A percentile compares a stretch with the other conserved stretches of the same genome.
Evolutionary conservation across 2,113 vertebrate genomes (phyloP).

Genomic region (Arvicanthis niloticus): DNA sequence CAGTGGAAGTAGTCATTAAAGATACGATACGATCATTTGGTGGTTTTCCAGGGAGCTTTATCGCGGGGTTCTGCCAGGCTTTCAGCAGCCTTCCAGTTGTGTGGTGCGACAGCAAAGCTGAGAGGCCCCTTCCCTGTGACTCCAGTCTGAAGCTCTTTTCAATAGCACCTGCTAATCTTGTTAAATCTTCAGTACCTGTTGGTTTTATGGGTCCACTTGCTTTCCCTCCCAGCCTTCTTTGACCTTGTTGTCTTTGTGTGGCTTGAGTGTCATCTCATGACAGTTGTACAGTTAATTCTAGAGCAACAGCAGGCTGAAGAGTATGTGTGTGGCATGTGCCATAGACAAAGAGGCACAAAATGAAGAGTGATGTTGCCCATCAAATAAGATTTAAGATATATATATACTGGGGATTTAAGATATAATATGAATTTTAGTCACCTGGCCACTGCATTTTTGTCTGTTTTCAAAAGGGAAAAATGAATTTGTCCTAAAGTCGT

Average conservation of each 20-base stretch:
- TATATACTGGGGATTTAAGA: not conserved
- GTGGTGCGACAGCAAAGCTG: constrained; percentile 19
- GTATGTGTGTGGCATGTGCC: not conserved
- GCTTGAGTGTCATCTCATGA: constrained; percentile 56
- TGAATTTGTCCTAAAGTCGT: constrained; percentile 1
- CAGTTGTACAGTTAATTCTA: constrained; percentile 63
- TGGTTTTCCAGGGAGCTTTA: constrained; percentile 52
- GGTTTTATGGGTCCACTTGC: constrained; percentile 70
- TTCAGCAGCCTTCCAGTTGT: not conserved
- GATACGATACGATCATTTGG: not conserved
- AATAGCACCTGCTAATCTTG: constrained; percentile 76
- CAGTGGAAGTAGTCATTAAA: constrained; percentile 57
- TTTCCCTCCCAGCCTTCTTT: constrained; percentile 65
- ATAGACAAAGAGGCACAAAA: not conserved
- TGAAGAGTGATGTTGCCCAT: not conserved
- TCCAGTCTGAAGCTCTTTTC: constrained; percentile 57
- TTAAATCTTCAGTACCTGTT: constrained; percentile 73
- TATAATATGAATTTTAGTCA: constrained; percentile 6
- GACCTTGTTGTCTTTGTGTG: constrained; percentile 60
- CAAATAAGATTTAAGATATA: not conserved
- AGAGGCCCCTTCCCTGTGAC: constrained; percentile 8
- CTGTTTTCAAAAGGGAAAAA: constrained; percentile 16
- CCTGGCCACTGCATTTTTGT: constrained; percentile 24
- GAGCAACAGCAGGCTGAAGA: constrained; percentile 3
- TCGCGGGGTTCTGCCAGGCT: not conserved